Base-by-base conservation (phyloP, 2,797 vertebrate genomes). In the Acanthurus lineatus region DNA sequence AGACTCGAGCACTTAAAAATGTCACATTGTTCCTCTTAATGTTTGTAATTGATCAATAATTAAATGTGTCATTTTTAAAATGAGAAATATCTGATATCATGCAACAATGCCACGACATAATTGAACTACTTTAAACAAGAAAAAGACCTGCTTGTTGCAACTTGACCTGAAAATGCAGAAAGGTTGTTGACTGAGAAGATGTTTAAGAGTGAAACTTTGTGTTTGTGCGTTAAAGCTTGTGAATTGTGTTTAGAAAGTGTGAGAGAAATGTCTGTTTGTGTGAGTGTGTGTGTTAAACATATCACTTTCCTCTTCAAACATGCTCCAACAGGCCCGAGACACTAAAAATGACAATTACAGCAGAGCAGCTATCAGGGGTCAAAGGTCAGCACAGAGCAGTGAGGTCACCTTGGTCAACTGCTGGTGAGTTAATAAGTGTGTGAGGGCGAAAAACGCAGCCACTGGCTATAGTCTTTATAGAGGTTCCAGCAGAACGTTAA, bases 371-470 rank as follows among this genome's bases (percentile, higher is more conserved):
- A 54, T 78, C 67, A 67, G 74, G 38, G 84, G 86, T 89, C 89
- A 87, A 57, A 86, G 76, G 79, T 77, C 73, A 1, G 11, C 40
- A n/a, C 48, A 0, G 78, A 12, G 48, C 64, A 9, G 57, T 0
- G 54, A 54, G 85, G 84, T 70, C 56, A 3, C 16, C 56, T 19
- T 9, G n/a, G 68, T 70, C 22, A 62, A 76, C 83, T 69, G 45
- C 77, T 62, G 8, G 76, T 40, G 42, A 79, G 83, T 81, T 89
- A 89, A 89, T 88, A 77, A 88, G 64, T 48, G 58, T 54, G 53
- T 2, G 38, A 73, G 69, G 7, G 28, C 15, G 63, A n/a, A n/a
- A 85, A 71, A 49, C 1, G 5, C 5, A 20, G 66, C 84, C 79
- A 52, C 48, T 2, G 35, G 66, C 77, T 73, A 70, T 52, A 70